phyloP scores from a whole-genome alignment of 2,113 vertebrate species.

The Alouatta palliata region DNA sequence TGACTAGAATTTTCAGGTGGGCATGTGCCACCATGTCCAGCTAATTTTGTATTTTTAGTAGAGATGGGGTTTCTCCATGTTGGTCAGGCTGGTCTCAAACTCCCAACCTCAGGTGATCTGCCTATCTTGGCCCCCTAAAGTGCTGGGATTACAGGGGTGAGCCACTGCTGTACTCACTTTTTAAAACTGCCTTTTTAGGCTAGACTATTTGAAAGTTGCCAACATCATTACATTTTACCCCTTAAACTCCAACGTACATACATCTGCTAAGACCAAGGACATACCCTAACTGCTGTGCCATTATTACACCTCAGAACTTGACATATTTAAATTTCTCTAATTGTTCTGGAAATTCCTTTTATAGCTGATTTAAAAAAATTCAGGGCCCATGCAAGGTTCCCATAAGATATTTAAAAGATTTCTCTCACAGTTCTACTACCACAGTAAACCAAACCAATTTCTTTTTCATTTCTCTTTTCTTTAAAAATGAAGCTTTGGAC shows the following conservation, averaged over 20 bases:
- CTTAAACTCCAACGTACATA: background rate
- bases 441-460: background rate
- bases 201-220: background rate
- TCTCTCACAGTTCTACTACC: background rate
- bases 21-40: background rate
- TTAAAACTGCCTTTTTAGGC: background rate
- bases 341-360: background rate
- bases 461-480: background rate
- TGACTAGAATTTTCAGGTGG: background rate
- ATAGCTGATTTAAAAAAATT: background rate
- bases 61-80: too few relatives aligned
- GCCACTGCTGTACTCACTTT: background rate
- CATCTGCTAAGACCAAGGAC: background rate
- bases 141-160: too few relatives aligned
- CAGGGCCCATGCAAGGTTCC: background rate
- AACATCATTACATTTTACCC: background rate
- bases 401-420: background rate
- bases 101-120: too few relatives aligned
- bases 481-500: constrained; percentile 17
- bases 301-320: background rate
- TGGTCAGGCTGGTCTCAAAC: too few relatives aligned
- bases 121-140: too few relatives aligned
- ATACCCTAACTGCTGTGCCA: background rate
- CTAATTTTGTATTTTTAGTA: too few relatives aligned
- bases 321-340: background rate